Conservation (phyloP, 1,140 invertebrate genomes). For the Chionoecetes opilio region DNA sequence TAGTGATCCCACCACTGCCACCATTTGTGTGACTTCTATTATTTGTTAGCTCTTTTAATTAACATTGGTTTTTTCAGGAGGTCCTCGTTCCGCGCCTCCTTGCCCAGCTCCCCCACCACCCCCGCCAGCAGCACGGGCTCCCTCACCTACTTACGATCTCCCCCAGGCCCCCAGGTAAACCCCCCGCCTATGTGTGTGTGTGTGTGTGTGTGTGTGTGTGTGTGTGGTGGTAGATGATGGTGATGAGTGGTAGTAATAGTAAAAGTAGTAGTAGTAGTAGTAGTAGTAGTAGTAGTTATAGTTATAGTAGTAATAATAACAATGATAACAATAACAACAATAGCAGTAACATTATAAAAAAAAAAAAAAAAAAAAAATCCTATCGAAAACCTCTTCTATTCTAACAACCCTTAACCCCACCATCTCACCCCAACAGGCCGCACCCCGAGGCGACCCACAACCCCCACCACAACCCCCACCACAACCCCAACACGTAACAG, state of each 20-base stretch:
- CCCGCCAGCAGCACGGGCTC: conserved; percentile 51
- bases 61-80: too few relatives aligned
- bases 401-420: too few relatives aligned
- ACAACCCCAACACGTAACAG: conserved; percentile 76
- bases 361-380: background rate
- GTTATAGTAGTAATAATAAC: background rate
- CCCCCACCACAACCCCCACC: conserved; percentile 55
- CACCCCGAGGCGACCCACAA: background rate
- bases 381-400: background rate
- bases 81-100: conserved; percentile 75
- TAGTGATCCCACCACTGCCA: too few relatives aligned
- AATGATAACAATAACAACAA: background rate
- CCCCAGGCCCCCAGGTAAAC: conserved; percentile 76
- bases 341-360: background rate
- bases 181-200: background rate
- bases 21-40: too few relatives aligned
- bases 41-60: too few relatives aligned
- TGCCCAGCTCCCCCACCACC: conserved; percentile 78
- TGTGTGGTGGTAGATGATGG: background rate
- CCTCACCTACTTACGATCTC: conserved; percentile 79
- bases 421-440: background rate
- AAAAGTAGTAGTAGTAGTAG: conserved; percentile 29
- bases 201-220: background rate
- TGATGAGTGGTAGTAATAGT: background rate
- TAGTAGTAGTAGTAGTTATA: conserved; percentile 4